Conservation (phyloP, 2,113 vertebrate genomes). For the Balaeniceps rex region DNA sequence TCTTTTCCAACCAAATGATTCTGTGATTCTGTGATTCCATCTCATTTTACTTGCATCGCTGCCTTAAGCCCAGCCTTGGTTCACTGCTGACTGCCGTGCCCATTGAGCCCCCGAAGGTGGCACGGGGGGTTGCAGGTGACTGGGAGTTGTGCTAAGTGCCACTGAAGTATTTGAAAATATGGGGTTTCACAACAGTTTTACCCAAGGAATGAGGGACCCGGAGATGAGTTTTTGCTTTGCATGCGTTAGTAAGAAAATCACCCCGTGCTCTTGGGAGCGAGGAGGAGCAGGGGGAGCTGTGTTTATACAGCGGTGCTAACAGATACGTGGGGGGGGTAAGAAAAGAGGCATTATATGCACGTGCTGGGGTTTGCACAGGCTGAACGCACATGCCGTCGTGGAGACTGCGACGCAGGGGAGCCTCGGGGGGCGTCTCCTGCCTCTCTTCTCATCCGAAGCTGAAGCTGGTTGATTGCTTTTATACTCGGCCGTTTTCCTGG, state of each 20-base stretch:
- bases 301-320: background rate
- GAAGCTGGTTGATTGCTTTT: background rate
- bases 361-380: background rate
- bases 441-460: background rate
- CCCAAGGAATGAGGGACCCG: background rate
- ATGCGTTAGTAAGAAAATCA: background rate
- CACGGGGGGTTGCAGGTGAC: fast-evolving
- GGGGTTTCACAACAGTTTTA: background rate
- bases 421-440: background rate
- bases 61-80: background rate
- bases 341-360: fast-evolving
- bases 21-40: too few relatives aligned
- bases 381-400: fast-evolving
- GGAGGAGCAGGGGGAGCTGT: background rate
- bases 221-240: background rate
- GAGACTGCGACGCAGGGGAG: background rate
- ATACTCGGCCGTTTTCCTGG: background rate
- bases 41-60: background rate
- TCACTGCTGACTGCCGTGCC: fast-evolving
- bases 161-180: too few relatives aligned
- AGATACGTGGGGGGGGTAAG: fast-evolving
- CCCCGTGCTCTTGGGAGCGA: background rate
- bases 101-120: background rate
- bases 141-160: background rate
- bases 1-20: too few relatives aligned